Percentiles rank a stretch among this genome's conserved stretches.
Evolutionary conservation across 2,888 invertebrate species (phyloP).

Genomic region (Drosophila siamana): DNA sequence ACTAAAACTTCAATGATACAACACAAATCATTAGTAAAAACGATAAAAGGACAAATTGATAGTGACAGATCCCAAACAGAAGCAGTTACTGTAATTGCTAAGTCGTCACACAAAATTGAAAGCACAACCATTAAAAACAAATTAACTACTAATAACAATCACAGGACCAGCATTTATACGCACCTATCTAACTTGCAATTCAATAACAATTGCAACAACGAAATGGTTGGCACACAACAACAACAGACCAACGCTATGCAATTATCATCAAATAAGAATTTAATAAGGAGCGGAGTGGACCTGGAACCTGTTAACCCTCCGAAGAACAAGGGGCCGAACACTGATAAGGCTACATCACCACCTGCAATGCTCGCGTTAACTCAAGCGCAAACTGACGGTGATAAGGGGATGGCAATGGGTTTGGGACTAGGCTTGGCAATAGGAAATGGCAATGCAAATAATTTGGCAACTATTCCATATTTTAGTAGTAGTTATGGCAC

Average conservation of each 20-base stretch:
- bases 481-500: constrained; percentile 50
- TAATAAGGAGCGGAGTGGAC: constrained; percentile 32
- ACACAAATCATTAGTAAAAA: background rate
- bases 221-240: constrained; percentile 74
- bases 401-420: constrained; percentile 12
- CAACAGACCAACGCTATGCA: constrained; percentile 25
- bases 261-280: constrained; percentile 27
- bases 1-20: constrained; percentile 18
- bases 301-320: constrained; percentile 15
- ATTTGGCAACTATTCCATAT: constrained; percentile 34
- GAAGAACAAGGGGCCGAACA: constrained; percentile 21
- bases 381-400: constrained; percentile 1
- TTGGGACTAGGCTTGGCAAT: background rate
- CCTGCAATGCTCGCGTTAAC: constrained; percentile 13
- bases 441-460: constrained; percentile 28
- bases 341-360: constrained; percentile 29
- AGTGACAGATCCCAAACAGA: background rate
- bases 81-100: background rate
- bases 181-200: constrained; percentile 14
- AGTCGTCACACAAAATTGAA: background rate
- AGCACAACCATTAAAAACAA: constrained; percentile 8
- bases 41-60: constrained; percentile 1
- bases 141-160: constrained; percentile 12
- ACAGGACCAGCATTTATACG: constrained; percentile 4
- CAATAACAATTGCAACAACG: constrained; percentile 34